Evolutionary conservation across 1,140 invertebrate species (phyloP), one percentile per base, ranked within the genome.

Genomic region (Onthophagus taurus): DNA sequence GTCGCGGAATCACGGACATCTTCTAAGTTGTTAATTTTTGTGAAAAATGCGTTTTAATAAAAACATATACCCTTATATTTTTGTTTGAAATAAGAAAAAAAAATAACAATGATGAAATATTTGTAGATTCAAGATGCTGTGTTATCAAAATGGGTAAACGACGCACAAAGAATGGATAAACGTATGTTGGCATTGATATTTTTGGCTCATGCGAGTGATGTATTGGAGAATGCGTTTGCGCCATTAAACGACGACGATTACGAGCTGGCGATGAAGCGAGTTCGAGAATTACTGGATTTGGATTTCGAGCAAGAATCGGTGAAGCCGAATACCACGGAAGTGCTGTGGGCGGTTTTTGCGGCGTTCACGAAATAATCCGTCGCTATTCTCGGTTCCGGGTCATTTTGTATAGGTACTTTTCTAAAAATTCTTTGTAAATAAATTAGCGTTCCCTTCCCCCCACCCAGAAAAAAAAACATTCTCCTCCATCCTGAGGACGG

Each of bases 221-320:
- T 99, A 11, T 72, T 99, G 4, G 97, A 99, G 71, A 99, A 99
- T 71, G 97, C 97, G n/a, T 99, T 99, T 71, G 92, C 90, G 14
- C 93, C 95, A 1, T 74, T 99, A 2, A 96, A 90, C 29, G 94
- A 98, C 66, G 93, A 98, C 59, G 95, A 99, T 65, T 99, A 99
- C 64, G 96, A 99, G 72, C 70, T 98, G 46, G 96, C 94, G 31
- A 97, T 96, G 82, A 89, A 92, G 58, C 80, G 96, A 59, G 90
- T 99, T 17, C 77, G 95, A 45, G 88, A 95, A 60, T 74, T 99
- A 16, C 75, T 98, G 36, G 95, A 99, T 60, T 75, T 98, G 36
- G 95, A 99, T 67, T 90, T 96, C 66, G 96, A 99, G 69, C 77
- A 83, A 21, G 94, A 97, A 71, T 78, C 86, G 47, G 77, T 84